Conservation (phyloP, 1,140 invertebrate species). For the Dinothrombium tinctorium region DNA sequence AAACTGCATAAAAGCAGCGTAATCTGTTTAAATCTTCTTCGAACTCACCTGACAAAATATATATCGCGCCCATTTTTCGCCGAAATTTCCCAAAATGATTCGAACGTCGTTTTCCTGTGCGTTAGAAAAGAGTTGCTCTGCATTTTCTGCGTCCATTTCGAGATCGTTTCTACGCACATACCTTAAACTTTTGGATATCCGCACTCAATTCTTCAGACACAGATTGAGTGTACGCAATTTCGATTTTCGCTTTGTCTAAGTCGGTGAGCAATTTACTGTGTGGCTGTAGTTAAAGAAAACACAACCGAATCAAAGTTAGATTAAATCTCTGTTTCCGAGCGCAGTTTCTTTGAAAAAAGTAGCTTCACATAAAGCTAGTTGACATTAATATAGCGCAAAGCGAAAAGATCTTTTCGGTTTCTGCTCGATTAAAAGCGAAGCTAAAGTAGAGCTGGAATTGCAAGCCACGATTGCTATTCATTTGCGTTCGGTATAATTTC, state of each 20-base stretch:
- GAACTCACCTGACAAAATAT: conserved; percentile 74
- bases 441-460: not conserved
- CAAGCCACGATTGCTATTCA: not conserved
- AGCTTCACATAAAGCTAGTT: too few species aligned
- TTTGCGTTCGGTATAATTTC: not conserved
- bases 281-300: conserved; percentile 29
- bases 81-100: conserved; percentile 89
- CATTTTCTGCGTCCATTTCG: too few species aligned
- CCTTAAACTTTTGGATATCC: conserved; percentile 56
- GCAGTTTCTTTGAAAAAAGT: too few species aligned
- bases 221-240: conserved; percentile 71
- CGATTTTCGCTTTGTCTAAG: conserved; percentile 49
- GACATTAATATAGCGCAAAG: too few species aligned
- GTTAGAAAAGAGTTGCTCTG: not conserved
- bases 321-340: too few species aligned
- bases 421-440: not conserved
- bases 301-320: too few species aligned
- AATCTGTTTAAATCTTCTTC: too few species aligned
- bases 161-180: too few species aligned
- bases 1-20: too few species aligned
- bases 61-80: conserved; percentile 69
- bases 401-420: not conserved
- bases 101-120: conserved; percentile 56
- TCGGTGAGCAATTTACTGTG: conserved; percentile 74
- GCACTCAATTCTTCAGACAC: conserved; percentile 69